A percentile compares a stretch with the other conserved stretches of the same genome.
Evolutionary conservation across 2,797 vertebrate species (phyloP).

Genomic region (Xenops minutus): DNA sequence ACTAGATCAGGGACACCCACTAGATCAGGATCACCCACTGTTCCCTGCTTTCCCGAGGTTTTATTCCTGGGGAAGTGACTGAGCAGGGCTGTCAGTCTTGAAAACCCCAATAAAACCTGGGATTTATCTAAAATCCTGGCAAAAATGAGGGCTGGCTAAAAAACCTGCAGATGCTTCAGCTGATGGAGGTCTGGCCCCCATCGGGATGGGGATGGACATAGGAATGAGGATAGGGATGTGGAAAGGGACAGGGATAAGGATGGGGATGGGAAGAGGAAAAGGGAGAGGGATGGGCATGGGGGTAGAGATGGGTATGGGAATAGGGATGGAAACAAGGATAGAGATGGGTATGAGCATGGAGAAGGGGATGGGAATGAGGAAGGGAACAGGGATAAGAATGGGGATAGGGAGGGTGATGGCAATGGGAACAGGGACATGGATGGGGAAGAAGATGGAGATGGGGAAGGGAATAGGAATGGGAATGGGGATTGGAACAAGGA

Average conservation of each 20-base stretch:
- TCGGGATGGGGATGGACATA: neutral
- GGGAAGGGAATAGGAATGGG: neutral
- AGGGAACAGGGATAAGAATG: neutral
- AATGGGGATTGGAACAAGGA: neutral
- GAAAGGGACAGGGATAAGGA: neutral
- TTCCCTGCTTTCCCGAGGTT: neutral
- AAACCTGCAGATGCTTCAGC: fast-evolving
- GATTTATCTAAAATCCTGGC: neutral
- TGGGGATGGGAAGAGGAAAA: fast-evolving
- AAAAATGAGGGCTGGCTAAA: neutral
- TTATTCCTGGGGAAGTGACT: neutral
- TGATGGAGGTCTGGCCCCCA: neutral
- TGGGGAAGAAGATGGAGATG: no score
- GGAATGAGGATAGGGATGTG: neutral
- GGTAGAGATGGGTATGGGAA: fast-evolving
- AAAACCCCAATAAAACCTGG: fast-evolving
- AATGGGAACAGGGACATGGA: no score
- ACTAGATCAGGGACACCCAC: neutral
- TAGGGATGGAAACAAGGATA: no score
- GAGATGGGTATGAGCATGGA: neutral
- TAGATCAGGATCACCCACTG: neutral
- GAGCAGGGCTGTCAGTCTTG: neutral
- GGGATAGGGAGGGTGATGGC: neutral
- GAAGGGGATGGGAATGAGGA: neutral
- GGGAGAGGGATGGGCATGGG: no score